These are phyloP conservation scores for Poecilia velifera DNA, from an alignment of 2,797 vertebrate genomes.

Conservation along the genomic window DNA sequence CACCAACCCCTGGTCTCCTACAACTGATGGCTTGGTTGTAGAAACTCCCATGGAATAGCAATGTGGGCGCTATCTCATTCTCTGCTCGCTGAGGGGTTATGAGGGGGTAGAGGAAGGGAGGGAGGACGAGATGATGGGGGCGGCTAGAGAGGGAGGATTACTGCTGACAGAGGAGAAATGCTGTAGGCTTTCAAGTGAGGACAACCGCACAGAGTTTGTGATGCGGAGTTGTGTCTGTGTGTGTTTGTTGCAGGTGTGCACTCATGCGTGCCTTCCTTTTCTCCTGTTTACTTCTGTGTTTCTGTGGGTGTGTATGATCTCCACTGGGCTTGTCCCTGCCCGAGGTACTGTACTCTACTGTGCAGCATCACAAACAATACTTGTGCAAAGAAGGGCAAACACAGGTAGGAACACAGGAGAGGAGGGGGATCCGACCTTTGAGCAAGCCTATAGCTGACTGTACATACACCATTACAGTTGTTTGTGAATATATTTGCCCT, in stretches of 20 bases:
- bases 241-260: conserved; percentile 58
- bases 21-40: conserved; percentile 75
- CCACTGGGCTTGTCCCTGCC: conserved; percentile 46
- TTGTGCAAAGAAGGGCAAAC: conserved; percentile 47
- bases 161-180: conserved; percentile 76
- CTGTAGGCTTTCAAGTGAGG: conserved; percentile 60
- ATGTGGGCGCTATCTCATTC: conserved; percentile 70
- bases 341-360: conserved; percentile 38
- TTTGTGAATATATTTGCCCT: conserved; percentile 47
- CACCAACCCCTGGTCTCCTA: conserved; percentile 60
- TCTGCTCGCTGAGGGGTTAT: conserved; percentile 63
- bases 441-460: conserved; percentile 41
- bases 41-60: conserved; percentile 78
- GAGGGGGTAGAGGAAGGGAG: conserved; percentile 22
- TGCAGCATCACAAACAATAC: conserved; percentile 42
- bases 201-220: conserved; percentile 52
- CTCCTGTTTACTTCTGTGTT: conserved; percentile 36
- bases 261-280: conserved; percentile 42
- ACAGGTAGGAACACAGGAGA: conserved; percentile 32
- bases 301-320: conserved; percentile 29
- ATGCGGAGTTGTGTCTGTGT: conserved; percentile 43
- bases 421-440: conserved; percentile 34
- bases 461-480: conserved; percentile 37
- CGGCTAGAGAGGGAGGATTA: conserved; percentile 64
- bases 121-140: conserved; percentile 42